phyloP scores from a whole-genome alignment of 2,888 invertebrate genomes.

The Plebejus argus region DNA sequence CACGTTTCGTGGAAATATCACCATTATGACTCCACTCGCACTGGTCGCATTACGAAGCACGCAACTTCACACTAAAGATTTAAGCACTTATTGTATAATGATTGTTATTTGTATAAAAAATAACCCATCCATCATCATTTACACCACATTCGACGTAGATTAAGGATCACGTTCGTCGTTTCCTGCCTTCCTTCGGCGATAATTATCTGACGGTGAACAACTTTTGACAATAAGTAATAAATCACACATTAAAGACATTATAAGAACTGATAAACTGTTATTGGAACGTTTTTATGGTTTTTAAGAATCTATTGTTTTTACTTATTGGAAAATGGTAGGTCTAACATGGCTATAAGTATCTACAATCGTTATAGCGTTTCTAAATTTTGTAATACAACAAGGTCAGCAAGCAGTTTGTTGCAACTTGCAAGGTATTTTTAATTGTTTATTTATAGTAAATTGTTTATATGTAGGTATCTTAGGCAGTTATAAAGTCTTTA shows the following conservation, averaged over 20 bases:
- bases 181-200: constrained; percentile 16
- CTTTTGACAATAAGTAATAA: constrained; percentile 14
- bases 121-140: constrained; percentile 28
- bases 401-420: too few relatives aligned
- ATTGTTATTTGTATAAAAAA: constrained; percentile 28
- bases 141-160: neutral
- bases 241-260: constrained; percentile 10
- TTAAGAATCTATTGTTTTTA: neutral
- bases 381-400: too few relatives aligned
- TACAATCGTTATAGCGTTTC: too few relatives aligned
- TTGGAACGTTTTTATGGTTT: neutral
- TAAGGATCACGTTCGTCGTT: constrained; percentile 2
- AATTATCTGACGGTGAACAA: constrained; percentile 14
- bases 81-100: constrained; percentile 23
- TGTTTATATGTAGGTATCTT: too few relatives aligned
- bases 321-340: neutral
- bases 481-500: too few relatives aligned
- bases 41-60: neutral
- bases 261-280: neutral
- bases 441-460: too few relatives aligned
- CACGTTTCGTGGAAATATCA: neutral
- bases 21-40: neutral
- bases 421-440: too few relatives aligned
- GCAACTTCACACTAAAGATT: constrained; percentile 6
- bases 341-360: too few relatives aligned